Evolutionary conservation across 2,888 invertebrate genomes (phyloP).

Genomic region (Subacronicta megacephala): DNA sequence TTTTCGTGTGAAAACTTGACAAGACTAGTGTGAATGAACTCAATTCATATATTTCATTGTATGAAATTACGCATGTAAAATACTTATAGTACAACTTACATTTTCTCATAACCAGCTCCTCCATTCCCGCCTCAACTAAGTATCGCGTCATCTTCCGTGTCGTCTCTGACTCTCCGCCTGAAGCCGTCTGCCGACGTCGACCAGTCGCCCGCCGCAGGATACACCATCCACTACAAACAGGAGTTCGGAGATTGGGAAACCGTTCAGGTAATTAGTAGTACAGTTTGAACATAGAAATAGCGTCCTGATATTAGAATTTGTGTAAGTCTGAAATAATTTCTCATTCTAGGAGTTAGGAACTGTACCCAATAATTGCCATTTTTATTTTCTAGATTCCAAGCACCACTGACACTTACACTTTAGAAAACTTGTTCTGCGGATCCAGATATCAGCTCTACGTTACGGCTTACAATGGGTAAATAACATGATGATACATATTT

Average conservation of each 20-base stretch:
- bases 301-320: no score
- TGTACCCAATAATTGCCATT: neutral
- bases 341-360: no score
- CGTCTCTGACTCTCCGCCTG: slow-evolving; percentile 85
- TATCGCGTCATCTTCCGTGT: slow-evolving; percentile 87
- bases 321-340: no score
- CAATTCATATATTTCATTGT: no score
- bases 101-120: slow-evolving; percentile 69
- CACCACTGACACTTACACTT: slow-evolving; percentile 94
- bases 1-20: no score
- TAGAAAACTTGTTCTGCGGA: slow-evolving; percentile 97
- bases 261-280: slow-evolving; percentile 89
- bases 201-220: slow-evolving; percentile 96
- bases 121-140: slow-evolving; percentile 87
- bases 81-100: slow-evolving; percentile 6
- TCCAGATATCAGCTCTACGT: slow-evolving; percentile 98
- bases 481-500: neutral
- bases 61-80: neutral
- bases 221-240: slow-evolving; percentile 97
- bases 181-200: slow-evolving; percentile 92
- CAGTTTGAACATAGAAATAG: neutral
- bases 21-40: no score
- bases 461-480: slow-evolving; percentile 96
- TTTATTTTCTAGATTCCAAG: slow-evolving; percentile 89
- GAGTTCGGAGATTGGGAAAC: slow-evolving; percentile 98